Percentiles rank a stretch among this genome's conserved stretches.
phyloP scores from a whole-genome alignment of 2,888 invertebrate genomes.

The Chymomyza procnemis region DNA sequence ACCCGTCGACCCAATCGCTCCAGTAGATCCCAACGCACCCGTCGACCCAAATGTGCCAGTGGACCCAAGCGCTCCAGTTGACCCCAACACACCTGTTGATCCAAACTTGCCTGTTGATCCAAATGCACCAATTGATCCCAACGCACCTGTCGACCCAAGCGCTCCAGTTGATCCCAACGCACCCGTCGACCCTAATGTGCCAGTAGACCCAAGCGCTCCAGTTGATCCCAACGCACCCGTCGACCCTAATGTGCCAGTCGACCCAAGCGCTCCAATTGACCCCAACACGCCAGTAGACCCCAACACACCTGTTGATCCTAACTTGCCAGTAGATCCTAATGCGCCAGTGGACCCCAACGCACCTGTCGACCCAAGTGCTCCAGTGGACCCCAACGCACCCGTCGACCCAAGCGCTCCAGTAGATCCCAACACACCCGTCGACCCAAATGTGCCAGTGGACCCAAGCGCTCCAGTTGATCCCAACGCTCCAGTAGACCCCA shows the following conservation, averaged over 20 bases:
- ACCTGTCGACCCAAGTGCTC: constrained; percentile 29
- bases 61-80: constrained; percentile 10
- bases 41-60: constrained; percentile 15
- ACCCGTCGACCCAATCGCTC: constrained; percentile 17
- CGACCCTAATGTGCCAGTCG: constrained; percentile 16
- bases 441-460: constrained; percentile 15
- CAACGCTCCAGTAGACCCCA: constrained; percentile 16
- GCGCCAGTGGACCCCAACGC: constrained; percentile 23
- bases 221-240: constrained; percentile 26
- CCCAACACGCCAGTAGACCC: constrained; percentile 9
- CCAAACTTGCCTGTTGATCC: constrained; percentile 38
- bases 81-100: constrained; percentile 23
- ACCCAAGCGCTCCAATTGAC: constrained; percentile 17
- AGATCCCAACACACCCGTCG: constrained; percentile 18
- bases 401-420: constrained; percentile 24
- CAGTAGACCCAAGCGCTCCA: constrained; percentile 19
- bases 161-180: constrained; percentile 27
- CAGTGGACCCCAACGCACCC: constrained; percentile 29
- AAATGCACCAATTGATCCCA: constrained; percentile 36
- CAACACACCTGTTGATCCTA: constrained; percentile 21
- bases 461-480: constrained; percentile 28
- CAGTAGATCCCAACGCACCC: constrained; percentile 30
- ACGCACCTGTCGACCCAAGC: constrained; percentile 35
- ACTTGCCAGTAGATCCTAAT: constrained; percentile 6
- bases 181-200: constrained; percentile 20